These are phyloP conservation scores for Pituophis catenifer DNA, from an alignment of 2,113 vertebrate species.

Conservation along the genomic window DNA sequence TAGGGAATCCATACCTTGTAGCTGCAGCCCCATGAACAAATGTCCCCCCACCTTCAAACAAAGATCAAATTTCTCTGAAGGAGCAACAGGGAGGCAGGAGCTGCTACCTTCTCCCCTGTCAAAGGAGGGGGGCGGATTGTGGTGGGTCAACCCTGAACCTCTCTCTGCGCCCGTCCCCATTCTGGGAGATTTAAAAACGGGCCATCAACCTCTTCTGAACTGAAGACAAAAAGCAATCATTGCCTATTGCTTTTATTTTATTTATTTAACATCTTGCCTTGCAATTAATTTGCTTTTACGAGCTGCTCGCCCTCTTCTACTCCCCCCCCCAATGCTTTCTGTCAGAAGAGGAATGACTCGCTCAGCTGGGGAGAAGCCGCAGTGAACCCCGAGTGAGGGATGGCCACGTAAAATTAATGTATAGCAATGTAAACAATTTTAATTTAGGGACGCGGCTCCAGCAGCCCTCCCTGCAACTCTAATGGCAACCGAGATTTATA, in stretches of 20 bases:
- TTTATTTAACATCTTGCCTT: slow-evolving; percentile 59
- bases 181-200: slow-evolving; percentile 1
- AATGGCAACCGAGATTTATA: slow-evolving; percentile 77
- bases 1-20: background rate
- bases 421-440: slow-evolving; percentile 77
- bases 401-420: slow-evolving; percentile 62
- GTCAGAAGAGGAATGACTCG: slow-evolving; percentile 54
- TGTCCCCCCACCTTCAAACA: background rate
- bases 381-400: slow-evolving; percentile 68
- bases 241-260: slow-evolving; percentile 43
- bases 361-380: slow-evolving; percentile 51
- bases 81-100: background rate
- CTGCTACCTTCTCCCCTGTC: background rate
- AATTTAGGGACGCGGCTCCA: slow-evolving; percentile 73
- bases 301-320: slow-evolving; percentile 57
- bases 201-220: slow-evolving; percentile 26
- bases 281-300: slow-evolving; percentile 65
- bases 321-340: background rate
- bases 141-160: background rate
- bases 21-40: background rate
- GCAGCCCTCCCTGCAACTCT: slow-evolving; percentile 68
- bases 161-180: background rate
- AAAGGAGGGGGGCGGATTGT: background rate
- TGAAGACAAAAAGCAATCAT: slow-evolving; percentile 35
- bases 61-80: background rate